Base-by-base conservation (phyloP, 2,797 vertebrate genomes). In the Acipenser ruthenus region DNA sequence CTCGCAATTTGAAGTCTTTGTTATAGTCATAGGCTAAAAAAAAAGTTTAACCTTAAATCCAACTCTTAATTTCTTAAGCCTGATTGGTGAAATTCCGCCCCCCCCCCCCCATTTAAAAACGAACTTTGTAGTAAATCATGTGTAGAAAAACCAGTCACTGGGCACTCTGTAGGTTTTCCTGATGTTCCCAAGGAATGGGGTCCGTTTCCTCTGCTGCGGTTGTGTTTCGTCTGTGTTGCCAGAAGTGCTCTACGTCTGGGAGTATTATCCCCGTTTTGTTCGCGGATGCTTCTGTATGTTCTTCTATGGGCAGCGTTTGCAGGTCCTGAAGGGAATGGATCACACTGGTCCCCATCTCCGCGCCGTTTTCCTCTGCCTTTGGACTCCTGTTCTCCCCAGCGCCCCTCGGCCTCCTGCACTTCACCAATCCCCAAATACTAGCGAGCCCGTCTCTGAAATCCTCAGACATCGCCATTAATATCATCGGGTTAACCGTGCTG, bases 211-310 rank as follows among this genome's bases (percentile, higher is more conserved):
- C 87, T 8, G 82, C 80, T 0, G 86, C 78, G 1, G 80, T 72
- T 47, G 86, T 87, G 51, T 87, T 86, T 67, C 87, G 79, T 70
- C 92, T 84, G 58, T 88, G 88, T 9, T 86, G 91, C 92, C 92
- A 92, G 50, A 93, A 92, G 74, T 91, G 86, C 70, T 90, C 86
- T 68, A 93, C 80, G 53, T 93, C 91, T 1, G 92, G 91, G 50
- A 91, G 80, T 50, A 82, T 81, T 69, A 81, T 86, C 60, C 85
- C 85, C 9, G 52, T 67, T 1, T 71, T 73, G 13, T 69, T 69
- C 0, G 72, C 73, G 8, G 73, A 66, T 1, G 71, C 77, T 68
- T 80, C 74, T 15, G 75, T 15, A 7, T 49, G 59, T 9, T 49
- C 56, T 6, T 9, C 74, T 0, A 37, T 58, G 18, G 68, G 65